These are phyloP conservation scores for Prinia subflava DNA, from an alignment of 2,113 vertebrate genomes.

Conservation along the genomic window DNA sequence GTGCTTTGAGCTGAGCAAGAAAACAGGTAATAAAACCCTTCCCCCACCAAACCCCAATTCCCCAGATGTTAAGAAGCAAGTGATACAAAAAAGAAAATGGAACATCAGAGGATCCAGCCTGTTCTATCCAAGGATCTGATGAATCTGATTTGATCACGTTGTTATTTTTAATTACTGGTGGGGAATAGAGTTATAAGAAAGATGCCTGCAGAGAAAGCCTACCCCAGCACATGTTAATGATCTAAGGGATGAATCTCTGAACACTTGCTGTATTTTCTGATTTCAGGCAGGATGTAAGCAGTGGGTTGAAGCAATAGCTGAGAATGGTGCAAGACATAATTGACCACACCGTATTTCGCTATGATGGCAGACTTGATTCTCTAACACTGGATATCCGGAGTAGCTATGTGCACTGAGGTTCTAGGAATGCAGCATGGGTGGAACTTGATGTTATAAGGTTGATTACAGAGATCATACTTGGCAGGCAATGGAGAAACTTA, in stretches of 20 bases:
- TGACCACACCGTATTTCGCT: not conserved
- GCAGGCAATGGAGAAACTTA: not conserved
- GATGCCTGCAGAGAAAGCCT: not conserved
- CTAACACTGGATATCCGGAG: not conserved
- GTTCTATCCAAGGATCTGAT: not conserved
- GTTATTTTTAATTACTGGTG: not conserved
- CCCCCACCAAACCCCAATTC: accelerated
- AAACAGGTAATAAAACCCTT: not conserved
- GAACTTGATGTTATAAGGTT: not conserved
- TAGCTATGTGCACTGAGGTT: not conserved
- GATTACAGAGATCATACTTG: not conserved
- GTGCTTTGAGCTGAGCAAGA: not conserved
- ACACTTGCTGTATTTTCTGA: not conserved
- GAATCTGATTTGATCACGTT: accelerated
- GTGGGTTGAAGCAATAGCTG: not conserved
- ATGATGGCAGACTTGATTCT: not conserved
- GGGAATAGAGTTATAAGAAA: not conserved
- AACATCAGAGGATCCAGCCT: not conserved
- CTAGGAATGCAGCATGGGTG: not conserved
- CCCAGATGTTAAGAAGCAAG: not conserved
- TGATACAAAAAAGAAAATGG: not conserved
- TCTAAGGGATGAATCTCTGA: not conserved
- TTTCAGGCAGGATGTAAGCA: not conserved
- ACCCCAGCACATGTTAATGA: not conserved
- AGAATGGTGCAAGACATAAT: not conserved